Evolutionary conservation across 2,797 vertebrate species (phyloP).

Genomic region (Aratinga solstitialis): DNA sequence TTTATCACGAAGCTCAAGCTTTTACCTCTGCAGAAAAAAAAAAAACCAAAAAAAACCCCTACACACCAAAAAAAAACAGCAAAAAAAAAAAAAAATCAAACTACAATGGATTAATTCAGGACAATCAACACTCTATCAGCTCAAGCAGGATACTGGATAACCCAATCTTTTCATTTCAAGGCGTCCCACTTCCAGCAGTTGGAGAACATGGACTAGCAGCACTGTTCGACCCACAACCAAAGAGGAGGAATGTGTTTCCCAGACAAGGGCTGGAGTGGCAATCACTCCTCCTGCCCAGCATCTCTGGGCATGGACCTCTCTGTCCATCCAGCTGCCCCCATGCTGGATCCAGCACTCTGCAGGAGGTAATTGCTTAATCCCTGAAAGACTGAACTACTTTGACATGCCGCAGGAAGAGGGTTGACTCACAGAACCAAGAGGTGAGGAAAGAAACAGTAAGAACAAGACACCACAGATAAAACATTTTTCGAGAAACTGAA

Average conservation of each 20-base stretch:
- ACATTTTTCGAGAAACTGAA: not conserved
- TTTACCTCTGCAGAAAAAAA: not conserved
- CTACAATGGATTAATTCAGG: not conserved
- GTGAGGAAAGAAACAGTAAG: not conserved
- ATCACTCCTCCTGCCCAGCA: not conserved
- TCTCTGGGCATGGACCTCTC: not conserved
- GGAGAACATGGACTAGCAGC: not conserved
- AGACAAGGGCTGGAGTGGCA: not conserved
- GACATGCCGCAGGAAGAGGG: not conserved
- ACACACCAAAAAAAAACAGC: not conserved
- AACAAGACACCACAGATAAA: not conserved
- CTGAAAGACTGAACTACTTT: not conserved
- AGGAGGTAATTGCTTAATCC: not conserved
- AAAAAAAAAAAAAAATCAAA: not conserved
- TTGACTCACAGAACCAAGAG: not conserved
- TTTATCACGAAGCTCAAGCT: not conserved
- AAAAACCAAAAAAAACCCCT: fast-evolving
- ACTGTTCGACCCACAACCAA: not conserved
- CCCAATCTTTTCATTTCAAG: not conserved
- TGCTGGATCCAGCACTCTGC: not conserved
- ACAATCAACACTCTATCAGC: not conserved
- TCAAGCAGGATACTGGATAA: not conserved
- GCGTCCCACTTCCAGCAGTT: not conserved
- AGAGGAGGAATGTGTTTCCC: not conserved
- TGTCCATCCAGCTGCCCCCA: not conserved